phyloP scores from a whole-genome alignment of 2,797 vertebrate species.

The Garrulus glandarius region DNA sequence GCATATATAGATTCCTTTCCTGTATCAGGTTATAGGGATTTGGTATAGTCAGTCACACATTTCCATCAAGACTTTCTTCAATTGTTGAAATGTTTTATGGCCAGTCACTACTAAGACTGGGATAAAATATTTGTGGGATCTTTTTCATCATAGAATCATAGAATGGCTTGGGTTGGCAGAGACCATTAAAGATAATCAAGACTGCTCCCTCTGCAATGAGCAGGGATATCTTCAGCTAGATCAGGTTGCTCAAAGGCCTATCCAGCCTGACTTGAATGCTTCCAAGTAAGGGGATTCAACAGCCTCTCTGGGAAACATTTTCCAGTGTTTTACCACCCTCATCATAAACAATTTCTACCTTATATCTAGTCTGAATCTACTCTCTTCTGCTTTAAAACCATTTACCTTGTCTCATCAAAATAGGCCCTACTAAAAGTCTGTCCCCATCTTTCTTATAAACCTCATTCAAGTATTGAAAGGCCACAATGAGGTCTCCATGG shows the following conservation, averaged over 20 bases:
- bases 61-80: not conserved
- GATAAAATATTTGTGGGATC: not conserved
- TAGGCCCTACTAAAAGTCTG: not conserved
- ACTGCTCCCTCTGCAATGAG: not conserved
- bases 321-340: not conserved
- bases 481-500: fast-evolving
- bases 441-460: not conserved
- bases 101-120: not conserved
- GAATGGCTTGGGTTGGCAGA: not conserved
- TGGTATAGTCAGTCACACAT: not conserved
- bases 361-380: not conserved
- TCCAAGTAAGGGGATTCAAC: not conserved
- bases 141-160: not conserved
- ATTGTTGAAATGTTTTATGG: not conserved
- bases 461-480: not conserved
- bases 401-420: not conserved
- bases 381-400: not conserved
- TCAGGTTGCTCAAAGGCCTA: not conserved
- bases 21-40: not conserved
- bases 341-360: not conserved
- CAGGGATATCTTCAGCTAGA: not conserved
- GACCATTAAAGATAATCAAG: not conserved
- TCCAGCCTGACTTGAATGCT: not conserved
- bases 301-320: not conserved
- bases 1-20: not conserved